Conservation (phyloP, 2,797 vertebrate species). For the Notolabrus celidotus region DNA sequence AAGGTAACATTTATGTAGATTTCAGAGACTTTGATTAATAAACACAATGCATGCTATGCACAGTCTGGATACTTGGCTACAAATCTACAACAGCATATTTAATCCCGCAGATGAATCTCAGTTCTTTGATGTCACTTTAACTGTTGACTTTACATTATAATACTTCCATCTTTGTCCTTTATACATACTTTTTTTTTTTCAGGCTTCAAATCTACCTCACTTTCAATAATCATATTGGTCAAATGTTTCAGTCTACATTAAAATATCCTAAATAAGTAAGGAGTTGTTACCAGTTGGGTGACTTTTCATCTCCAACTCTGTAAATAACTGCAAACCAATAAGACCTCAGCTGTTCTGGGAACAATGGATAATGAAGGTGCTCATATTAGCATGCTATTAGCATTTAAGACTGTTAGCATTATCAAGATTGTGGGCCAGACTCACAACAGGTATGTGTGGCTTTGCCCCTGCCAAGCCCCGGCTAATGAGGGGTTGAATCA, state of each 20-base stretch:
- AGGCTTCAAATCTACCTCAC: background rate
- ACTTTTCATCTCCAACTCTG: too few species aligned
- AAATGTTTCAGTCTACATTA: background rate
- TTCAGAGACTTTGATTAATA: background rate
- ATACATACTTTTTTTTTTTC: background rate
- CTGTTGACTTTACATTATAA: background rate
- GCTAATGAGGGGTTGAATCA: too few species aligned
- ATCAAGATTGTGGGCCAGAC: too few species aligned
- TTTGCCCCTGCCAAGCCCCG: too few species aligned
- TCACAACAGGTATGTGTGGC: too few species aligned
- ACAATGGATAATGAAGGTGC: too few species aligned
- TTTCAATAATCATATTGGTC: background rate
- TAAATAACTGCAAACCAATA: too few species aligned
- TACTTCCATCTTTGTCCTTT: background rate
- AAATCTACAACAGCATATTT: slow-evolving; percentile 7
- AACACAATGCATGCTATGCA: background rate
- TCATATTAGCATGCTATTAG: too few species aligned
- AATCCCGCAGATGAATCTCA: background rate
- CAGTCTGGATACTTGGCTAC: background rate
- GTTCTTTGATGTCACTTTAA: slow-evolving; percentile 3
- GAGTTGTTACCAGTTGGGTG: too few species aligned
- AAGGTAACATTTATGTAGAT: background rate
- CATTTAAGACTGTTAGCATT: too few species aligned
- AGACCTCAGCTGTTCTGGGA: too few species aligned
- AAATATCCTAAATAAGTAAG: too few species aligned